Evolutionary conservation across 2,113 vertebrate species (phyloP).

Genomic region (Xiphophorus couchianus): DNA sequence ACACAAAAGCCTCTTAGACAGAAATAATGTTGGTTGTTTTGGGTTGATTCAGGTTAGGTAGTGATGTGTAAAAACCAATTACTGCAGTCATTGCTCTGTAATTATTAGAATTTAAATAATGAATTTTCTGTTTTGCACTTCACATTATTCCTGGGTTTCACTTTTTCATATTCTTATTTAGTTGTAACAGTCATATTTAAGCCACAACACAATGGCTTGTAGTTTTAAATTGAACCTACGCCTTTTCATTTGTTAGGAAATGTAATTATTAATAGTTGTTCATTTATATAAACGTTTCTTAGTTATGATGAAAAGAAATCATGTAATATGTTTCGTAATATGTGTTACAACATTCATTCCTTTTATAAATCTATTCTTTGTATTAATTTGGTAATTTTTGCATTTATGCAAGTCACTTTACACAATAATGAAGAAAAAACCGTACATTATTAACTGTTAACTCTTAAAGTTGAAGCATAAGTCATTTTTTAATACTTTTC

Average conservation of each 20-base stretch:
- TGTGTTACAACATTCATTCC: too few species aligned
- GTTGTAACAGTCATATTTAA: neutral
- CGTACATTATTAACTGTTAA: too few species aligned
- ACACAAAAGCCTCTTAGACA: slow-evolving; percentile 22
- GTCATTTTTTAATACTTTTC: too few species aligned
- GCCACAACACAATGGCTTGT: neutral
- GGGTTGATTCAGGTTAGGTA: slow-evolving; percentile 28
- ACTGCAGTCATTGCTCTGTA: slow-evolving; percentile 30
- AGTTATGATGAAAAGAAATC: too few species aligned
- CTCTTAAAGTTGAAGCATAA: too few species aligned
- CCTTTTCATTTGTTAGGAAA: neutral
- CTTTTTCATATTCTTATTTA: neutral
- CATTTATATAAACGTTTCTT: neutral
- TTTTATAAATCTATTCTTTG: too few species aligned
- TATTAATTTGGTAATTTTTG: too few species aligned
- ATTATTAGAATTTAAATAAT: slow-evolving; percentile 31
- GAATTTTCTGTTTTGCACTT: slow-evolving; percentile 12
- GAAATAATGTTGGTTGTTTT: slow-evolving; percentile 26
- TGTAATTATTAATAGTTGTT: neutral
- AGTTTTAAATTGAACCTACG: neutral
- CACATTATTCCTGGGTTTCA: neutral
- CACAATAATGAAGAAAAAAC: too few species aligned
- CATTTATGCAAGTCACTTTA: too few species aligned
- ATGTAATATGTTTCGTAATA: too few species aligned
- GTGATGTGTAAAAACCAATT: slow-evolving; percentile 52